Conservation (phyloP, 1,140 invertebrate genomes). For the Aplysia californica region DNA sequence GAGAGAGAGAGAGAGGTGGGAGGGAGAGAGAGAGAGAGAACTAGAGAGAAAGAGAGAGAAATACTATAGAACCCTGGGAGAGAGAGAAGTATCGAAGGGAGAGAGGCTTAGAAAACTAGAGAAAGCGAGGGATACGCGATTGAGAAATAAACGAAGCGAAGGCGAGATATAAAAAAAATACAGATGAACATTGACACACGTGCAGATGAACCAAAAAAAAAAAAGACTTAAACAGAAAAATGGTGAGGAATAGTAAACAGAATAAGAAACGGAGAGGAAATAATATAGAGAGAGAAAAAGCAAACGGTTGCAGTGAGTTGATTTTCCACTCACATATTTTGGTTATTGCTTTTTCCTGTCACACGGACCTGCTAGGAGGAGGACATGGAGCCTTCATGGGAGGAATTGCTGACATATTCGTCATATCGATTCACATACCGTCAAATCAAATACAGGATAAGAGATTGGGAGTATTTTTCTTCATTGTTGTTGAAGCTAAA, state of each 20-base stretch:
- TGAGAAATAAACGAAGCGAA: too few relatives aligned
- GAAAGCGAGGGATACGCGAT: neutral
- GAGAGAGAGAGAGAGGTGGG: neutral
- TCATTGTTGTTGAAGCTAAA: too few relatives aligned
- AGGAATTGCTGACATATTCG: too few relatives aligned
- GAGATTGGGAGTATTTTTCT: too few relatives aligned
- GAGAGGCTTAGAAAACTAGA: neutral
- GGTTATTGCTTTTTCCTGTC: too few relatives aligned
- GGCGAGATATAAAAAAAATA: neutral
- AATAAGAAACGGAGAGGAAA: neutral
- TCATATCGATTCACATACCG: too few relatives aligned
- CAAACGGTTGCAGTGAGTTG: too few relatives aligned
- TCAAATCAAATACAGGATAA: too few relatives aligned
- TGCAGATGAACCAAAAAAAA: neutral
- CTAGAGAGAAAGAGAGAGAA: slow-evolving; percentile 6
- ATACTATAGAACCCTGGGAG: neutral
- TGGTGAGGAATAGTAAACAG: neutral
- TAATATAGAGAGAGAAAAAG: neutral
- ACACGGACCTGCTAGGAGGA: too few relatives aligned
- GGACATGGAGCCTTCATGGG: too few relatives aligned
- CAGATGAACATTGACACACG: neutral
- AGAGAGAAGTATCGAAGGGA: neutral
- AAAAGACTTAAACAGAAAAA: neutral
- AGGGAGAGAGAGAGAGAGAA: neutral
- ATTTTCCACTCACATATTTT: too few relatives aligned